phyloP scores from a whole-genome alignment of 2,797 vertebrate genomes.

The Anguilla pacifica region DNA sequence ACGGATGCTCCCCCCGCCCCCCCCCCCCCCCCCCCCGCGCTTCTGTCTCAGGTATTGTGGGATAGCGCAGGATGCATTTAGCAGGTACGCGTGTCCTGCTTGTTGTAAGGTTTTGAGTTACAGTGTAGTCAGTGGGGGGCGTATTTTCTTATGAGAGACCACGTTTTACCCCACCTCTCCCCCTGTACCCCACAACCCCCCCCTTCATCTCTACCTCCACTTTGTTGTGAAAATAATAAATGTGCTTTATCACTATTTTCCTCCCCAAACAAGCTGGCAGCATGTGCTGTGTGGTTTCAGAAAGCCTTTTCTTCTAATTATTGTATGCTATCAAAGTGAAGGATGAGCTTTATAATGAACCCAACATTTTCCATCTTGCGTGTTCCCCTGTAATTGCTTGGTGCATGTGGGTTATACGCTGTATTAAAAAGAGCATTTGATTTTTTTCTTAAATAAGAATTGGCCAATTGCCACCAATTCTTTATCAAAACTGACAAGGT shows the following conservation, averaged over 20 bases:
- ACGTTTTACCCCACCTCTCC: not conserved
- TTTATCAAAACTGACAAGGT: slow-evolving; percentile 30
- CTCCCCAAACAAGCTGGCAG: slow-evolving; percentile 47
- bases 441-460: slow-evolving; percentile 24
- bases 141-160: slow-evolving; percentile 31
- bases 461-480: slow-evolving; percentile 31
- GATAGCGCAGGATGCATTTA: slow-evolving; percentile 63
- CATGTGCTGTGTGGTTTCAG: slow-evolving; percentile 35
- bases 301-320: slow-evolving; percentile 54
- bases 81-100: slow-evolving; percentile 54
- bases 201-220: slow-evolving; percentile 42
- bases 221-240: slow-evolving; percentile 43
- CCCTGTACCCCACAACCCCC: slow-evolving; percentile 1
- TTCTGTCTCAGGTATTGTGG: slow-evolving; percentile 64
- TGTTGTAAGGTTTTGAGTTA: slow-evolving; percentile 56
- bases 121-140: slow-evolving; percentile 37
- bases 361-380: slow-evolving; percentile 44
- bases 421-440: slow-evolving; percentile 28
- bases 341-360: slow-evolving; percentile 58
- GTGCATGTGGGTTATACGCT: slow-evolving; percentile 37
- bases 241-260: slow-evolving; percentile 47
- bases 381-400: slow-evolving; percentile 45
- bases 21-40: slow-evolving; percentile 39
- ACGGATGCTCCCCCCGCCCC: slow-evolving; percentile 54
- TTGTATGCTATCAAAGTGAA: slow-evolving; percentile 49